These are phyloP conservation scores for Meiosimyza decipiens DNA, from an alignment of 2,888 invertebrate genomes.

Conservation along the genomic window DNA sequence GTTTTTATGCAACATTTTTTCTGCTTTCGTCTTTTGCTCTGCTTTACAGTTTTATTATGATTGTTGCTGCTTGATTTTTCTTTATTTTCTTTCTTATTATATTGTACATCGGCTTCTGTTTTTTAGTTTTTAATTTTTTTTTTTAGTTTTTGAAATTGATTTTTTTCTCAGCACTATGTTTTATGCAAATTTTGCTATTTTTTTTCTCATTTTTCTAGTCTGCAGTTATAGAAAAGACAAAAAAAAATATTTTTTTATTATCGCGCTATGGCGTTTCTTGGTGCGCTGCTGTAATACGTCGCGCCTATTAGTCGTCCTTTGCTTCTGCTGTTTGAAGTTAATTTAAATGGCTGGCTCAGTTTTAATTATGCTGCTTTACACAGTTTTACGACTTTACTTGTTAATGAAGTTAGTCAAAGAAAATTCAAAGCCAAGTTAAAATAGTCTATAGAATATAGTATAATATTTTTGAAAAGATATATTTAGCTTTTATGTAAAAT, in stretches of 20 bases:
- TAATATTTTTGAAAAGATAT: too few species aligned
- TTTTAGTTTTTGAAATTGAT: background rate
- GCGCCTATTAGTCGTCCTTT: constrained; percentile 2
- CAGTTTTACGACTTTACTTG: too few species aligned
- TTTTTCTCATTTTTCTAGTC: too few species aligned
- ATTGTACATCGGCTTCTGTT: background rate
- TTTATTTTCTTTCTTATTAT: background rate
- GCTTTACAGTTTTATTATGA: background rate
- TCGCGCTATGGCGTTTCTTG: background rate
- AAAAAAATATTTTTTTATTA: background rate
- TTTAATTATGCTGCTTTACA: background rate
- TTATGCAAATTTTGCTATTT: constrained; percentile 10
- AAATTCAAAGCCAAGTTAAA: too few species aligned
- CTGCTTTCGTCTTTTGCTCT: background rate
- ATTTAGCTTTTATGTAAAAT: too few species aligned
- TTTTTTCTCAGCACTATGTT: background rate
- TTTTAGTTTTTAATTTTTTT: constrained; percentile 1
- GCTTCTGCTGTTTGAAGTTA: background rate
- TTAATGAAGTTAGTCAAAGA: too few species aligned
- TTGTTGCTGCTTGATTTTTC: background rate
- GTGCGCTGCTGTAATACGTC: constrained; percentile 13
- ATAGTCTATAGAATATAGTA: too few species aligned
- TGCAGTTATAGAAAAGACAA: too few species aligned
- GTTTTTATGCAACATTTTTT: constrained; percentile 29
- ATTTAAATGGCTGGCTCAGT: background rate